Base-by-base conservation (phyloP, 2,888 invertebrate genomes). In the Mactromeris polynyma region DNA sequence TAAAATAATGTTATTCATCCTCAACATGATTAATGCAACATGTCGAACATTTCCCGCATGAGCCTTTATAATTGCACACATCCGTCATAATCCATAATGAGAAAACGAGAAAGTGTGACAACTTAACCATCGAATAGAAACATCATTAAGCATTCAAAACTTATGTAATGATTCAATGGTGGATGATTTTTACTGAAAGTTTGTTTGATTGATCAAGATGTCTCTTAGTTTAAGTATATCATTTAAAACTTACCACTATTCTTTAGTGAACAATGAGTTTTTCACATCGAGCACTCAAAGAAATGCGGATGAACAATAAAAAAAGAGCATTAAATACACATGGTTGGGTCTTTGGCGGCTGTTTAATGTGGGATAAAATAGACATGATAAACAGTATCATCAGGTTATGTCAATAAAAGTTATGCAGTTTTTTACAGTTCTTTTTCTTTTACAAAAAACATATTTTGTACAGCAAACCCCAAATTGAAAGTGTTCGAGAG, bases 41-140 rank as follows among this genome's bases (percentile, higher is more conserved):
- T 73, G 73, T 73, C 73, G 17, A 17, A 73, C 73, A 73, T 73
- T 73, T 73, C 33, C 73, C 19, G 31, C 19, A 33, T 26, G 33
- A 73, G 36, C 33, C 17, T 73, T 73, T 19, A 33, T 73, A 73
- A 73, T 73, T 36, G 36, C 36, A 73, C 36, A 73, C 73, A 73
- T 73, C 73, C 36, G 73, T 73, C 73, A 73, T 73, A 73, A 33
- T 33, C 33, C 26, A 36, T 64, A 6, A 64, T 64, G 58, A 64
- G 58, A 64, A 64, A 21, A 64, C 26, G 58, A 64, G 58, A 64
- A 64, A 26, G 58, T 64, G 26, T 64, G 58, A 26, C 58, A 64
- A 1, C 11, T 26, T 64, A 54, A 64, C n/a, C 26, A 26, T 11
- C 58, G n/a, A 26, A n/a, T 26, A 64, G 58, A 64, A 64, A 26